Percentiles rank a stretch among this genome's conserved stretches.
These are phyloP conservation scores for Hypomesus transpacificus DNA, from an alignment of 2,113 vertebrate genomes.

Conservation along the genomic window DNA sequence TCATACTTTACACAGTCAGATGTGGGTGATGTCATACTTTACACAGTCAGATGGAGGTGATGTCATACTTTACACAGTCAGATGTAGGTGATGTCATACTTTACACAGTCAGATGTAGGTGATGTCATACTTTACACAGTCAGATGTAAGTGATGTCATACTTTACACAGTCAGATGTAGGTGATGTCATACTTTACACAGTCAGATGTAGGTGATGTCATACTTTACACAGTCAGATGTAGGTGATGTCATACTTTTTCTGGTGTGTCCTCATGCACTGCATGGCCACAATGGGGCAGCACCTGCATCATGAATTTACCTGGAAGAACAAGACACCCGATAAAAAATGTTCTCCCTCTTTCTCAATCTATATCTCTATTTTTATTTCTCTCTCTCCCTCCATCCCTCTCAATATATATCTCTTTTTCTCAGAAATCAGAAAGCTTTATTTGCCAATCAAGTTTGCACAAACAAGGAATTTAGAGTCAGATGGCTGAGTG, in stretches of 20 bases:
- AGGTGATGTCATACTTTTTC: slow-evolving; percentile 47
- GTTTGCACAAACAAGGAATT: no score
- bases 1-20: no score
- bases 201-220: not conserved
- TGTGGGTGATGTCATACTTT: no score
- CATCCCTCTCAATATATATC: not conserved
- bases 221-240: slow-evolving; percentile 5
- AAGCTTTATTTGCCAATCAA: no score
- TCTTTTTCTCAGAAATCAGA: not conserved
- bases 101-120: not conserved
- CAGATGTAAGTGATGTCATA: no score
- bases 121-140: slow-evolving; percentile 48
- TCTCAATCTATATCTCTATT: not conserved
- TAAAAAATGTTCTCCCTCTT: not conserved
- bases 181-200: slow-evolving; percentile 37
- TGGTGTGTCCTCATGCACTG: slow-evolving; percentile 61
- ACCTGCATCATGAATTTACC: slow-evolving; percentile 71
- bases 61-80: slow-evolving; percentile 53
- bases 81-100: no score
- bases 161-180: not conserved
- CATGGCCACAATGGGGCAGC: slow-evolving; percentile 67
- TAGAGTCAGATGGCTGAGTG: no score
- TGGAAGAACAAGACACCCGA: slow-evolving; percentile 14
- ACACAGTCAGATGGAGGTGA: not conserved
- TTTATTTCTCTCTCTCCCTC: not conserved